Conservation (phyloP, 1,140 invertebrate species). For the Drosophila mojavensis region DNA sequence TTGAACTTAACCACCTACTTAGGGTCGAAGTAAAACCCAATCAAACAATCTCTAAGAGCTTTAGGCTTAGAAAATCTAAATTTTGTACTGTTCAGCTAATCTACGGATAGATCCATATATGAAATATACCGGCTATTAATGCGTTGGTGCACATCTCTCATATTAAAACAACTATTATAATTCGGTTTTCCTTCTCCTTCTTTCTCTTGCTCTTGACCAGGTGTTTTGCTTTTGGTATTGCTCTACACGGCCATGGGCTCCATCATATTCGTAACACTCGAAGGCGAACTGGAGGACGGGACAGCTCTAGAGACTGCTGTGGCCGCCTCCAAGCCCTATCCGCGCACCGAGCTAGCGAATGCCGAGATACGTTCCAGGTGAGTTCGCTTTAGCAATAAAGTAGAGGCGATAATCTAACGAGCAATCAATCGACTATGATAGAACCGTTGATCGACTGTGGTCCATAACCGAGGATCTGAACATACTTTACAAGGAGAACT, state of each 20-base stretch:
- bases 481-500: conserved; percentile 97
- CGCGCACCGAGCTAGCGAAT: conserved; percentile 84
- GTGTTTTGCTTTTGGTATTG: conserved; percentile 93
- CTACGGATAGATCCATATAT: neutral
- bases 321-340: conserved; percentile 87
- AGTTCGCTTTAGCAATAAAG: conserved; percentile 10
- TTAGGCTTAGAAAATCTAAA: too few relatives aligned
- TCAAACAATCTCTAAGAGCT: too few relatives aligned
- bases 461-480: conserved; percentile 97
- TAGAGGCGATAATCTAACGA: neutral
- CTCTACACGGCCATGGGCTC: conserved; percentile 96
- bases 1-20: too few relatives aligned
- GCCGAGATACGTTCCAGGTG: conserved; percentile 85
- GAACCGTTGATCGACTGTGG: conserved; percentile 93
- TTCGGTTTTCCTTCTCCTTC: neutral
- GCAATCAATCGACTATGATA: conserved; percentile 1
- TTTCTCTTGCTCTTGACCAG: conserved; percentile 71
- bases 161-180: too few relatives aligned
- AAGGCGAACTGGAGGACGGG: conserved; percentile 86
- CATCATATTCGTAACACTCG: conserved; percentile 95
- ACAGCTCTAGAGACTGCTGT: conserved; percentile 85
- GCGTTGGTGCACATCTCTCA: too few relatives aligned
- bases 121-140: too few relatives aligned
- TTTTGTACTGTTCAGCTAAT: too few relatives aligned
- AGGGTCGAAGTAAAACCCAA: too few relatives aligned